phyloP scores from a whole-genome alignment of 2,888 invertebrate genomes.

The Sicus ferrugineus region DNA sequence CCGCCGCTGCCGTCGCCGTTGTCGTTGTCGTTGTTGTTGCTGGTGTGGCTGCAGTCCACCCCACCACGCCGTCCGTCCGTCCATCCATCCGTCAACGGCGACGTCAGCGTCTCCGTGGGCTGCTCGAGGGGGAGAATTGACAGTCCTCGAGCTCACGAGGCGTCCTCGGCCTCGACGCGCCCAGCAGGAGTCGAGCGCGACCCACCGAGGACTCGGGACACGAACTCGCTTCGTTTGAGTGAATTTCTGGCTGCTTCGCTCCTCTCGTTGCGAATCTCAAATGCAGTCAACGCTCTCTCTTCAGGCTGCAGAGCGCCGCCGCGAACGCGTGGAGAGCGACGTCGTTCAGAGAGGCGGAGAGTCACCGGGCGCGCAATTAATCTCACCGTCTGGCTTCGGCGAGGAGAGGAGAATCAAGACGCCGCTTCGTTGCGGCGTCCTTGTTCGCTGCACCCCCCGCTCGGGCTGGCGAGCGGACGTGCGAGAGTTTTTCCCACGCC shows the following conservation, averaged over 20 bases:
- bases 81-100: neutral
- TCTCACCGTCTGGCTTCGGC: no score
- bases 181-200: no score
- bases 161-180: no score
- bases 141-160: neutral
- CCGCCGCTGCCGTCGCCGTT: neutral
- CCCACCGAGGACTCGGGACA: neutral
- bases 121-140: neutral
- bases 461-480: no score
- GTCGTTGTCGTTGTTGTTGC: slow-evolving; percentile 29
- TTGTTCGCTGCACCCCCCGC: no score
- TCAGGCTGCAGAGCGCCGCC: no score
- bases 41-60: neutral
- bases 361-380: no score
- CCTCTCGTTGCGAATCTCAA: no score
- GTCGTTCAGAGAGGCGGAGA: neutral
- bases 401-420: no score
- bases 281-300: no score
- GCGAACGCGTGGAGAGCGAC: neutral
- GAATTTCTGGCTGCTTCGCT: no score
- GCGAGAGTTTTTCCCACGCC: slow-evolving; percentile 16
- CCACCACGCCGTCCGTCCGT: neutral
- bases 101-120: neutral
- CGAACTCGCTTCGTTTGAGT: neutral
- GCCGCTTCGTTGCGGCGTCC: no score